Evolutionary conservation across 2,797 vertebrate genomes (phyloP).

Genomic region (Peromyscus eremicus): DNA sequence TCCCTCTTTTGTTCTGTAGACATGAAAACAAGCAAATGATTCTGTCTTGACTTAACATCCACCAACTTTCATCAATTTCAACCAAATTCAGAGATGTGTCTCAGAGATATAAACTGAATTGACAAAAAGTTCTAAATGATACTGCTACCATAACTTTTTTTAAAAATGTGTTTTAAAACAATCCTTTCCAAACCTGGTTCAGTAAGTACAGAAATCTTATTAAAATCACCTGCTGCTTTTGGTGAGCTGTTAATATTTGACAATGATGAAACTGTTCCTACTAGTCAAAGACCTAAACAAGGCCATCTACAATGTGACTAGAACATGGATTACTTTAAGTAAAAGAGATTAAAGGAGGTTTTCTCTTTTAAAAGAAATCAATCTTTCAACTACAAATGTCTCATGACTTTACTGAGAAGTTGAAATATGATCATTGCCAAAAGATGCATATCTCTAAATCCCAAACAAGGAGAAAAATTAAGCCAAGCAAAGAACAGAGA

Average conservation of each 20-base stretch:
- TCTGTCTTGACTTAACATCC: constrained; percentile 40
- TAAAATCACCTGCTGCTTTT: constrained; percentile 57
- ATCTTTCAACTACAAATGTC: constrained; percentile 58
- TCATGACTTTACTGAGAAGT: constrained; percentile 53
- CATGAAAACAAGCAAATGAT: constrained; percentile 48
- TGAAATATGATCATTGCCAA: constrained; percentile 67
- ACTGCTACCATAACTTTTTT: background rate
- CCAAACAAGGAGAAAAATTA: constrained; percentile 54
- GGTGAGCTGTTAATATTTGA: constrained; percentile 76
- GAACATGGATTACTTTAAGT: constrained; percentile 65
- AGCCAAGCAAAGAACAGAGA: constrained; percentile 55
- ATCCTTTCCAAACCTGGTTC: background rate
- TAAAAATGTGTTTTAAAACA: constrained; percentile 15
- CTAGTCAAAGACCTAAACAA: constrained; percentile 76
- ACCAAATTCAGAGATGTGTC: background rate
- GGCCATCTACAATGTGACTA: constrained; percentile 60
- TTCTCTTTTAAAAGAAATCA: constrained; percentile 73
- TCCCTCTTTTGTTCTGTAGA: constrained; percentile 56
- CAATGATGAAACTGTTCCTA: constrained; percentile 72
- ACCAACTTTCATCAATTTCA: constrained; percentile 22
- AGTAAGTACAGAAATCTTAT: constrained; percentile 35
- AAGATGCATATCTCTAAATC: constrained; percentile 52
- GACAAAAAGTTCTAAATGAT: constrained; percentile 41
- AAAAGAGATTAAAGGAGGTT: constrained; percentile 60
- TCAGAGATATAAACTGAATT: constrained; percentile 51